Conservation (phyloP, 2,888 invertebrate genomes). For the Rhagonycha fulva region DNA sequence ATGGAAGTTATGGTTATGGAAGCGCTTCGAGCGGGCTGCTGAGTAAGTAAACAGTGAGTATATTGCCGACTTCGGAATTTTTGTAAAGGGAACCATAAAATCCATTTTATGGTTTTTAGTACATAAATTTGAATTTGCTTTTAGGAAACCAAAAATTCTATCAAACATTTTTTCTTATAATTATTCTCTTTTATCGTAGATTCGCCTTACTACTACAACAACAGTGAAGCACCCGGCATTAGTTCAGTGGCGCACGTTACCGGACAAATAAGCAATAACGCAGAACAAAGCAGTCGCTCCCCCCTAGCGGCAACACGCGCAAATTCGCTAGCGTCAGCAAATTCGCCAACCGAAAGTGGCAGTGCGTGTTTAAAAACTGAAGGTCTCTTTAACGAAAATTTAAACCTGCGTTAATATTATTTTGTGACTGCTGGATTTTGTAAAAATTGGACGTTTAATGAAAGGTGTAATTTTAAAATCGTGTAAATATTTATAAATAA, state of each 20-base stretch:
- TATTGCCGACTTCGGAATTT: slow-evolving; percentile 37
- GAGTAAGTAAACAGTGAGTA: slow-evolving; percentile 73
- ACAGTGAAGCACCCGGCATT: slow-evolving; percentile 52
- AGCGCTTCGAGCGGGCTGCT: slow-evolving; percentile 69
- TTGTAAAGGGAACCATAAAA: background rate
- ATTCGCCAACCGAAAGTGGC: slow-evolving; percentile 68
- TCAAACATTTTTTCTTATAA: background rate
- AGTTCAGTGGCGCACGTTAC: slow-evolving; percentile 39
- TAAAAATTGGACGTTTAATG: slow-evolving; percentile 6
- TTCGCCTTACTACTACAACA: slow-evolving; percentile 68
- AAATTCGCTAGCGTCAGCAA: slow-evolving; percentile 70
- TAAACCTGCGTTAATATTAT: slow-evolving; percentile 44
- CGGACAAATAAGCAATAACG: slow-evolving; percentile 39
- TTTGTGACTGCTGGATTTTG: background rate
- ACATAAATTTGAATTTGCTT: background rate
- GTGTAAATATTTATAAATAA: slow-evolving; percentile 21
- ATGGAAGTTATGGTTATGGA: slow-evolving; percentile 68
- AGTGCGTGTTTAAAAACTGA: slow-evolving; percentile 72
- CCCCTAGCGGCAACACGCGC: slow-evolving; percentile 73
- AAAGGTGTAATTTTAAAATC: slow-evolving; percentile 22
- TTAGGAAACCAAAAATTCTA: background rate
- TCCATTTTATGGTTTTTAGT: background rate
- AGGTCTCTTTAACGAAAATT: slow-evolving; percentile 49
- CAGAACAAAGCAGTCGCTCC: slow-evolving; percentile 67
- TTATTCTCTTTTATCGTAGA: slow-evolving; percentile 53